Evolutionary conservation across 2,797 vertebrate species (phyloP).

Genomic region (Anguilla pacifica): DNA sequence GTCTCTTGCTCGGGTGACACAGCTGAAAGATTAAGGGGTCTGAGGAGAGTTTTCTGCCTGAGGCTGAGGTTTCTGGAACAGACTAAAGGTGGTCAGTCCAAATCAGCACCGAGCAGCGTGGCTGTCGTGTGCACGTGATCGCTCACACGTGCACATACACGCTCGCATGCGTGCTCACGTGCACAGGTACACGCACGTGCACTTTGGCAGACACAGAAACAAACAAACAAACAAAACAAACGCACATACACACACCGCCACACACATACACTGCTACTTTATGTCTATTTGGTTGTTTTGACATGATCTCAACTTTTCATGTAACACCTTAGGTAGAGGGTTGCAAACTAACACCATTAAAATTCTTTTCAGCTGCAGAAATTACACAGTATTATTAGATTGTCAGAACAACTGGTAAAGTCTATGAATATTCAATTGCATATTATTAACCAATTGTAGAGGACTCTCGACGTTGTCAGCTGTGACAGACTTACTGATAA

Average conservation of each 20-base stretch:
- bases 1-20: not conserved
- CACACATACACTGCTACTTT: conserved; percentile 6
- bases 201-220: not conserved
- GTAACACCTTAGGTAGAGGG: not conserved
- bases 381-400: not conserved
- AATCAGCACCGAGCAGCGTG: not conserved
- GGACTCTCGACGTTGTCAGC: conserved; percentile 19
- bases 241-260: not conserved
- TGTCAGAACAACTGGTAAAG: conserved; percentile 33
- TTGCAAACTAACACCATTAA: conserved; percentile 6
- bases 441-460: conserved; percentile 21
- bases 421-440: conserved; percentile 25
- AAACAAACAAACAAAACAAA: not conserved
- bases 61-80: not conserved
- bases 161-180: not conserved
- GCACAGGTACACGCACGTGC: not conserved
- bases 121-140: not conserved
- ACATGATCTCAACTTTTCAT: not conserved
- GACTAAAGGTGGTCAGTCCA: not conserved
- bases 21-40: not conserved
- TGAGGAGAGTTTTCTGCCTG: not conserved
- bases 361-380: not conserved
- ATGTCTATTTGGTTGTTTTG: not conserved
- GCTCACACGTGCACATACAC: not conserved
- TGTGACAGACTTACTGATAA: conserved; percentile 2